Evolutionary conservation across 2,797 vertebrate species (phyloP), one percentile per base, ranked within the genome.

Genomic region (Spondyliosoma cantharus): DNA sequence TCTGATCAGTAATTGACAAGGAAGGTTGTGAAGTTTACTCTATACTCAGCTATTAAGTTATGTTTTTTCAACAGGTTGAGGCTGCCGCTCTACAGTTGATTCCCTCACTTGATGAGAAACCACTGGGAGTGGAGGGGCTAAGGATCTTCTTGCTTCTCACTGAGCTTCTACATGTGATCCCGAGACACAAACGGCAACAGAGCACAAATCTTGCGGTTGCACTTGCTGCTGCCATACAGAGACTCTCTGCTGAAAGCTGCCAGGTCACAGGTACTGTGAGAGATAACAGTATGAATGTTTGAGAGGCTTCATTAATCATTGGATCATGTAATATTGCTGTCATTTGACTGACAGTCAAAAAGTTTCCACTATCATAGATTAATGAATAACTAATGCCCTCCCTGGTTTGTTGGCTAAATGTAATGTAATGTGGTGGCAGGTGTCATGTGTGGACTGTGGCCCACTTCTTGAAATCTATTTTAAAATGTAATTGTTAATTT

Each of bases 71-170:
- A 20, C 89, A 96, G 95, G 86, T 95, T 22, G 80, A 85, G 75
- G 68, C 71, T 0, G 76, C 69, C 7, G 83, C 94, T 8, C 9
- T 62, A 66, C 6, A 29, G 9, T 63, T 95, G 67, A 72, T 95
- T 60, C 64, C 54, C 0, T 87, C 87, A 1, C 58, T 94, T 25
- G 27, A 79, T 37, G 14, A 65, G 46, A 81, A 57, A 5, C 81
- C 86, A 5, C 78, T 80, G 60, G 92, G 92, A 3, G 85, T 92
- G n/a, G 95, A 96, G 85, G 93, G 87, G 17, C 61, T 95, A 79
- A 93, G 95, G 84, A 56, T 95, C 81, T 95, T 92, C 86, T 84
- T 95, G 86, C 83, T 96, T 73, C 81, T 96, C 70, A 93, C 76
- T 43, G 87, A 94, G 69, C 86, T 96, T 32, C 86, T 95, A 32